Conservation (phyloP, 2,888 invertebrate species). For the Meiosimyza decipiens region DNA sequence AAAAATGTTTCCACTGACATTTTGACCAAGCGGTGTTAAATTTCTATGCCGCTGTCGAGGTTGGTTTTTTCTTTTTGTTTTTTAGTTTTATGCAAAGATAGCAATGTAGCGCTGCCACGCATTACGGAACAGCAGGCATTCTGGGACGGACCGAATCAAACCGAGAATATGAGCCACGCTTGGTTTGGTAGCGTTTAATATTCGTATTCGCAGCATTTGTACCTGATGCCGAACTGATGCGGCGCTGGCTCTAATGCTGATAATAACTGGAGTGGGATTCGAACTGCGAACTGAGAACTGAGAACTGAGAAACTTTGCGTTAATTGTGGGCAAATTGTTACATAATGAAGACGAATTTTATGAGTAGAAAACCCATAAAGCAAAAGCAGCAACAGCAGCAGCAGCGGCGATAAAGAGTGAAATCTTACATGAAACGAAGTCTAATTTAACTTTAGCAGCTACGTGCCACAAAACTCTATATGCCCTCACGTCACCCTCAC, state of each 20-base stretch:
- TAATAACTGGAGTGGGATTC: background rate
- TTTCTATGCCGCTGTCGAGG: background rate
- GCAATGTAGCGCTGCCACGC: constrained; percentile 22
- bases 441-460: constrained; percentile 9
- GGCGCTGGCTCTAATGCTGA: background rate
- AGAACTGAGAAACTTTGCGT: background rate
- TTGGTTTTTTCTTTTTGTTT: background rate
- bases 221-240: background rate
- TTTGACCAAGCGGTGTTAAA: constrained; percentile 7
- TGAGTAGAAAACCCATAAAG: background rate
- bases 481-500: too few species aligned
- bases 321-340: background rate
- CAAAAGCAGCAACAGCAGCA: background rate
- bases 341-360: constrained; percentile 7
- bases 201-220: background rate
- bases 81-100: background rate
- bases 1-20: constrained; percentile 9
- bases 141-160: too few species aligned
- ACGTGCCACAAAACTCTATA: too few species aligned
- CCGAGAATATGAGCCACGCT: too few species aligned
- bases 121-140: constrained; percentile 15
- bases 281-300: too few species aligned
- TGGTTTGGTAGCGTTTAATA: background rate
- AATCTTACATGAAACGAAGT: constrained; percentile 26
- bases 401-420: background rate